A percentile compares a stretch with the other conserved stretches of the same genome.
These are phyloP conservation scores for Callosobruchus maculatus DNA, from an alignment of 2,888 invertebrate species.

Conservation along the genomic window DNA sequence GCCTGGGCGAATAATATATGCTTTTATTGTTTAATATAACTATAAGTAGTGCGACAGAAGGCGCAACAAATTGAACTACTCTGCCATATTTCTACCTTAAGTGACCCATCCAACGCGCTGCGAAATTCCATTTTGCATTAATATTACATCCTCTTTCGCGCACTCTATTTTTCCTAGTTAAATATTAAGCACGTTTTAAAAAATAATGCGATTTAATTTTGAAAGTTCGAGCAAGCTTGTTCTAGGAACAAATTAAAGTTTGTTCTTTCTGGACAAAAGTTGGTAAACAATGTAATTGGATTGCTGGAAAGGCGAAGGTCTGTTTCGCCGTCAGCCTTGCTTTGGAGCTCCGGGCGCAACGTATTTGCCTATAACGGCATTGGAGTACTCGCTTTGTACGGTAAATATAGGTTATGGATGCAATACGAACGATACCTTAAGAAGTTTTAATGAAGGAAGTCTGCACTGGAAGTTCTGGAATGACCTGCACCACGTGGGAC, in stretches of 20 bases:
- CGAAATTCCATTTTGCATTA: not conserved
- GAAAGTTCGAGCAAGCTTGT: not conserved
- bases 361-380: not conserved
- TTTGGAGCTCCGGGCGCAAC: not conserved
- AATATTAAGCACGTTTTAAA: not conserved
- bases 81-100: no score
- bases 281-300: not conserved
- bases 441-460: not conserved
- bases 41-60: no score
- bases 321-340: not conserved
- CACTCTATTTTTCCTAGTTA: not conserved
- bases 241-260: not conserved
- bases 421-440: not conserved
- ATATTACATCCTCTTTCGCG: not conserved
- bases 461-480: not conserved
- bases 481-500: no score
- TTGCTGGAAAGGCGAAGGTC: not conserved
- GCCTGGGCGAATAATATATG: no score
- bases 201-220: not conserved
- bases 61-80: no score
- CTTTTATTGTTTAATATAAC: no score
- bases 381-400: not conserved
- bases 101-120: not conserved
- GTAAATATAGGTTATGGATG: not conserved
- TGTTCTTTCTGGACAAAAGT: not conserved